Percentiles rank a stretch among this genome's conserved stretches.
Evolutionary conservation across 2,888 invertebrate genomes (phyloP).

Genomic region (Octonoba sinensis): DNA sequence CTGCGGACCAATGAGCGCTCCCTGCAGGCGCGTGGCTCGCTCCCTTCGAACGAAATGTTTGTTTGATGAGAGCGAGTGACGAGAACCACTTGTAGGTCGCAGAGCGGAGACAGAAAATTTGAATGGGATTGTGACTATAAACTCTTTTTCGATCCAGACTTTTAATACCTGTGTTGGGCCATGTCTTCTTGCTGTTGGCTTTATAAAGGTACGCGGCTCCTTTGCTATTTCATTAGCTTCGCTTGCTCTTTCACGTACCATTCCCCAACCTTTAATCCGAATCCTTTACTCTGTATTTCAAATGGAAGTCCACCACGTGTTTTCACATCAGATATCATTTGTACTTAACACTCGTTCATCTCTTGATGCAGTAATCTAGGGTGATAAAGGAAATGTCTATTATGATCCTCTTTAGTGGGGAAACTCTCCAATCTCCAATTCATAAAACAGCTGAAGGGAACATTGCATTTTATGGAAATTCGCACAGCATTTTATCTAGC

Average conservation of each 20-base stretch:
- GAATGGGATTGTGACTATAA: slow-evolving; percentile 34
- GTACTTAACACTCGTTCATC: too few species aligned
- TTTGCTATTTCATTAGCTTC: background rate
- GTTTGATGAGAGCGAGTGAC: slow-evolving; percentile 32
- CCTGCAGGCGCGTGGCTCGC: slow-evolving; percentile 15
- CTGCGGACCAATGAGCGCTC: slow-evolving; percentile 49
- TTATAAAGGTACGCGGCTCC: slow-evolving; percentile 42
- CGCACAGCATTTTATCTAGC: too few species aligned
- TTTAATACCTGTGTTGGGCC: background rate
- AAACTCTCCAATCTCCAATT: too few species aligned
- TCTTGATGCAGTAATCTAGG: too few species aligned
- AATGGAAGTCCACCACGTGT: too few species aligned
- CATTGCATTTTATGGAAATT: too few species aligned
- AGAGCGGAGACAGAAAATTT: slow-evolving; percentile 29
- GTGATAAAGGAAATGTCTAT: too few species aligned
- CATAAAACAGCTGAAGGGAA: too few species aligned
- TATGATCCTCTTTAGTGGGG: too few species aligned
- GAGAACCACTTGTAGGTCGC: slow-evolving; percentile 52
- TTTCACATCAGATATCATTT: too few species aligned
- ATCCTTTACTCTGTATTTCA: too few species aligned
- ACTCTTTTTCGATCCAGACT: background rate
- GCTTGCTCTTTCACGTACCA: background rate
- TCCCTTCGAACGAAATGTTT: slow-evolving; percentile 29
- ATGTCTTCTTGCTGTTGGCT: slow-evolving; percentile 54
- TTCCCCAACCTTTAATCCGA: too few species aligned